Evolutionary conservation across 64 coral and sea anemone genomes (phyloP).

Genomic region (Catalaphyllia jardinei): DNA sequence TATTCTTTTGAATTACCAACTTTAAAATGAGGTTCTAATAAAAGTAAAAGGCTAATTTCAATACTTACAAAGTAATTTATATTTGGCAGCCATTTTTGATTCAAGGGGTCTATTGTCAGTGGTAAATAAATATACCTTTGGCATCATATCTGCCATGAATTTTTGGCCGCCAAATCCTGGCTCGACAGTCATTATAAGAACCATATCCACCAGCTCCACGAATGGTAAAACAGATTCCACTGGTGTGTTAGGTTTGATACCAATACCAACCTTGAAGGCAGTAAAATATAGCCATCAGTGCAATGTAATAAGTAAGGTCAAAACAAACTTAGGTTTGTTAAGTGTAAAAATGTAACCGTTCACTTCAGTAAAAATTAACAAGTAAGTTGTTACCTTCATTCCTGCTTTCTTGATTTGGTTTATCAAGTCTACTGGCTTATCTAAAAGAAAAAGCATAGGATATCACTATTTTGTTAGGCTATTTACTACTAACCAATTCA

Average conservation of each 20-base stretch:
- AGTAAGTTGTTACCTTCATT: slow-evolving; percentile 79
- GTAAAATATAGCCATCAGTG: neutral
- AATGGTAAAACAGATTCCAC: slow-evolving; percentile 85
- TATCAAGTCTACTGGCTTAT: slow-evolving; percentile 90
- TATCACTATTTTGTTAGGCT: neutral
- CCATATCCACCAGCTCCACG: slow-evolving; percentile 92
- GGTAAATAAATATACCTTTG: slow-evolving; percentile 59
- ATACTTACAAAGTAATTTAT: too few species aligned
- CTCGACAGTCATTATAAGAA: slow-evolving; percentile 98
- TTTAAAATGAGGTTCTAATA: too few species aligned
- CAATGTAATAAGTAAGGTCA: neutral
- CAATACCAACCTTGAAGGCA: slow-evolving; percentile 78
- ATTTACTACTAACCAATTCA: too few species aligned
- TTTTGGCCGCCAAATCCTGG: slow-evolving; percentile 98
- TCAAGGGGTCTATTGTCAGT: too few species aligned
- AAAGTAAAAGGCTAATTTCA: too few species aligned
- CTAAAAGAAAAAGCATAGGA: neutral
- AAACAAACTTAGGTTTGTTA: too few species aligned
- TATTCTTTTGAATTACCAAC: too few species aligned
- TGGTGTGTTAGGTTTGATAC: slow-evolving; percentile 90
- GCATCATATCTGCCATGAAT: slow-evolving; percentile 98
- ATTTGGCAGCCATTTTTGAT: too few species aligned
- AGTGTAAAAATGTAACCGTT: neutral
- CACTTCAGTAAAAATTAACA: neutral
- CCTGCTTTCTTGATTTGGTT: slow-evolving; percentile 91